Base-by-base conservation (phyloP, 2,797 vertebrate species). In the Pangasius macronema region DNA sequence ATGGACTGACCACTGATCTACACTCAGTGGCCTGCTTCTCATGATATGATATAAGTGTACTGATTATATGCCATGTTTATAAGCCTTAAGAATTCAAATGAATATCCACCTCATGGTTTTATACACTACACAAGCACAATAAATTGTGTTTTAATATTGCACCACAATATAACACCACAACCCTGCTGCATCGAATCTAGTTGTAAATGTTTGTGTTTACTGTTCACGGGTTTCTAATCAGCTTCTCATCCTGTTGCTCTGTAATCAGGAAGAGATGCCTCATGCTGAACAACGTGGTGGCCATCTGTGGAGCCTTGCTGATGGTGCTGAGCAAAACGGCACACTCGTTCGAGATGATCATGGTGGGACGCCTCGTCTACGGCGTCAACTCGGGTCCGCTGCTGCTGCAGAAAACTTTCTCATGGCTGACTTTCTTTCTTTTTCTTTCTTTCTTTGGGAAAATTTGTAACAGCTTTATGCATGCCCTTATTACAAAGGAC, bases 311-410 rank as follows among this genome's bases (percentile, higher is more conserved):
- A 76, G 94, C 95, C 3, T 18, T 94, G 80, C 73, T 96, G 88
- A 95, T 96, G 94, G 30, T 95, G 46, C 84, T 93, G 27, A 96
- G 95, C 84, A 88, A 91, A 90, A 89, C 63, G 3, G 92, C 94
- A 9, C 55, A 68, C 73, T 96, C 95, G 30, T 97, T 96, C 89
- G 96, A 96, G 92, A 96, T 96, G 94, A 95, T 97, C 89, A 91
- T 96, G 89, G 92, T 88, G 22, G 95, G 89, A n/a, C 93, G 95
- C 9, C 85, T 96, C 49, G 59, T 97, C n/a, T 94, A 85, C 3
- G 90, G 89, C 77, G 55, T 91, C 13, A 85, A 87, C 3, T 82
- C 88, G n/a, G 89, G 90, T 91, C 24, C 3, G 53, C 22, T 87
- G 16, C 42, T 39, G 13, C 79, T 0, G 6, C 79, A 59, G 55